Evolutionary conservation across 2,797 vertebrate species (phyloP), one percentile per base, ranked within the genome.

Genomic region (Oceanodroma leucorhoa): DNA sequence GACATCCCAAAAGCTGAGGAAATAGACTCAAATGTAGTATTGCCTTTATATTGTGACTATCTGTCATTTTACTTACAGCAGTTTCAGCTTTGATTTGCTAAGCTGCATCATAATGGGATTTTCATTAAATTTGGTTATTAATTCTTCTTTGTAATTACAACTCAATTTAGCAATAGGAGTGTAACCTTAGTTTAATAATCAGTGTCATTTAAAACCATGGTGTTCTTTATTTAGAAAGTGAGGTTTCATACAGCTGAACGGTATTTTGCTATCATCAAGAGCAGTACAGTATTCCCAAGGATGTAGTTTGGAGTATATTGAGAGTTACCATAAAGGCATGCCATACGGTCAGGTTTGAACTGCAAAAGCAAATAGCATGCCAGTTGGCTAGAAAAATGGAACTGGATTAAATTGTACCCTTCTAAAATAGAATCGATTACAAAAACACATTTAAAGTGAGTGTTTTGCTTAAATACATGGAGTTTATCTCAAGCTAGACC

Each of bases 71-170:
- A 84, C 84, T 79, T 93, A 64, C 8, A 76, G 78, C 45, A 78
- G 32, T 80, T 89, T 88, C n/a, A 69, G 43, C 72, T 94, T 91
- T 86, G 87, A 95, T 91, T 95, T 93, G 67, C 41, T 69, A 79
- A 76, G 71, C 53, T 91, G 43, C 60, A 79, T 86, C 75, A 62
- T 79, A 89, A 92, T 95, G 67, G 54, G 58, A 88, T 94, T 95
- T 97, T 93, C 61, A 86, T 95, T 90, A 95, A 72, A 86, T 95
- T 94, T 94, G 18, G 32, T 79, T 94, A 90, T 91, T 96, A 96
- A 90, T 90, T 97, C 79, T 91, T 20, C 83, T 93, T 90, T 75
- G 85, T 94, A 95, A 86, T 95, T 96, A 72, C 75, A 91, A 86
- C 62, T 96, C 53, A 87, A 29, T 96, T 94, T 87, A 93, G 60